Conservation (phyloP, 1,140 invertebrate species). For the Macrocentrus cingulum region DNA sequence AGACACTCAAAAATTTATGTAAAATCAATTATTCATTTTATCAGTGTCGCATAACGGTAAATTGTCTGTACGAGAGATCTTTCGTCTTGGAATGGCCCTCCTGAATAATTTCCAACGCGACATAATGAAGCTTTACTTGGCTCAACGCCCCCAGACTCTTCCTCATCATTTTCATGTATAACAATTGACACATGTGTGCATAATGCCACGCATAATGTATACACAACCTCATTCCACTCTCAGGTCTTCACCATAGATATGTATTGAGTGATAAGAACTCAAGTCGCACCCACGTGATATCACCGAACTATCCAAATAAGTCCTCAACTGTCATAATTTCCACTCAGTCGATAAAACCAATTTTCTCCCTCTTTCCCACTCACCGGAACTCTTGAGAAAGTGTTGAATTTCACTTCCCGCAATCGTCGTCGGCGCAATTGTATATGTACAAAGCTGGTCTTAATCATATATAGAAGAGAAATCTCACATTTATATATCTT, state of each 20-base stretch:
- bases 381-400: slow-evolving; percentile 21
- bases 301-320: no score
- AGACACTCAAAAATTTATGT: no score
- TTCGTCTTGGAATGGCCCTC: neutral
- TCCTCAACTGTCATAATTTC: no score
- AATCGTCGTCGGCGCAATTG: neutral
- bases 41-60: neutral
- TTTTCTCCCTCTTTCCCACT: neutral
- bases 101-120: neutral
- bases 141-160: neutral
- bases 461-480: slow-evolving; percentile 12
- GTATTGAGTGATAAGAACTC: slow-evolving; percentile 45
- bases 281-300: slow-evolving; percentile 22
- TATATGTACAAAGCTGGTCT: neutral
- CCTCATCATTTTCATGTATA: slow-evolving; percentile 14
- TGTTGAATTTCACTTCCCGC: slow-evolving; percentile 20
- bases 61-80: neutral
- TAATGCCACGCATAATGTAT: slow-evolving; percentile 55
- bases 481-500: neutral
- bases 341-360: no score
- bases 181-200: slow-evolving; percentile 4
- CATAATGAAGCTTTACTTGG: neutral
- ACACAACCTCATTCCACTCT: slow-evolving; percentile 29
- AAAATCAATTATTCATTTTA: no score
- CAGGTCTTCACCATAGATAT: slow-evolving; percentile 47